phyloP scores from a whole-genome alignment of 2,797 vertebrate genomes.

The Kryptopterus vitreolus region DNA sequence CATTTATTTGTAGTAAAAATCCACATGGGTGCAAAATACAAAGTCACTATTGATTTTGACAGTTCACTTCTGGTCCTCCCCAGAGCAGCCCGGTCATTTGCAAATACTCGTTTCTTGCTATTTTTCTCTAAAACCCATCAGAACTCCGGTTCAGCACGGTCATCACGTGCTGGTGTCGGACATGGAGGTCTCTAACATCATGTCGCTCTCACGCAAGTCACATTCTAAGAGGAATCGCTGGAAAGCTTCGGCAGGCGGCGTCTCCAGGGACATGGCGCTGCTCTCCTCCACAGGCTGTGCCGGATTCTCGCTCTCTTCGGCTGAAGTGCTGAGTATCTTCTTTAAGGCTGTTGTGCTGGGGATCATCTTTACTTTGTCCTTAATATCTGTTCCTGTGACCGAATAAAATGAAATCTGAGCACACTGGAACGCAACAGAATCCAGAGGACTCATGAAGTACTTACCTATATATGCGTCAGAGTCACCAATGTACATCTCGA shows the following conservation, averaged over 20 bases:
- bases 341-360: slow-evolving; percentile 89
- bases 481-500: slow-evolving; percentile 99
- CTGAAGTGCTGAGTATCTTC: slow-evolving; percentile 89
- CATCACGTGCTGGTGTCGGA: slow-evolving; percentile 95
- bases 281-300: slow-evolving; percentile 84
- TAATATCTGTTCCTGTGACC: slow-evolving; percentile 89
- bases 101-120: slow-evolving; percentile 42
- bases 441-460: slow-evolving; percentile 36
- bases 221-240: slow-evolving; percentile 90
- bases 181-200: slow-evolving; percentile 96
- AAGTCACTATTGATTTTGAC: slow-evolving; percentile 32
- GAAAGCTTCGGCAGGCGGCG: slow-evolving; percentile 77
- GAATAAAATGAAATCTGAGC: slow-evolving; percentile 23
- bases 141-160: not conserved
- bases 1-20: slow-evolving; percentile 72
- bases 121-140: slow-evolving; percentile 6
- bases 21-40: slow-evolving; percentile 70
- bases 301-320: slow-evolving; percentile 80
- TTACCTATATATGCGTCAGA: slow-evolving; percentile 96
- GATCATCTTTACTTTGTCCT: slow-evolving; percentile 90
- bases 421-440: not conserved
- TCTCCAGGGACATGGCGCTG: slow-evolving; percentile 80
- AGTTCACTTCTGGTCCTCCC: slow-evolving; percentile 27
- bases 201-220: slow-evolving; percentile 97
- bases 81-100: slow-evolving; percentile 51